Conservation (phyloP, 2,113 vertebrate genomes). For the Neolamprologus falcicula region DNA sequence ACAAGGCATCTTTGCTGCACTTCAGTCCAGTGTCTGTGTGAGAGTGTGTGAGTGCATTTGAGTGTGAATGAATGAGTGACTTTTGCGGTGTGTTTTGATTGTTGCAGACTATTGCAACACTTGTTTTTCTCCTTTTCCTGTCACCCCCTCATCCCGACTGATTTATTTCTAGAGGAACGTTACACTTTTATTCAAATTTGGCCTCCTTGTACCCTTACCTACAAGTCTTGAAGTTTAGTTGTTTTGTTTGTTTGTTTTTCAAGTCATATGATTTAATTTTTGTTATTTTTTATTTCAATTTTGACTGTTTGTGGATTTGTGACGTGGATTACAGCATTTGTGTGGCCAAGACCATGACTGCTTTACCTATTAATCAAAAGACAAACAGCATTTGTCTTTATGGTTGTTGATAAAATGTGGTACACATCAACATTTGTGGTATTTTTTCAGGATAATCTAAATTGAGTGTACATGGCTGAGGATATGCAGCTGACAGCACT, state of each 20-base stretch:
- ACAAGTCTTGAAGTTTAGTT: neutral
- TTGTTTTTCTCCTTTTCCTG: neutral
- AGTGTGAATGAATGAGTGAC: neutral
- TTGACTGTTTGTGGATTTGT: neutral
- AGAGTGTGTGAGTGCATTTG: neutral
- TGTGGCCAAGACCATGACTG: neutral
- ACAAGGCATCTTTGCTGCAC: conserved; percentile 32
- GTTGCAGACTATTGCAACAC: neutral
- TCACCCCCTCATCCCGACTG: neutral
- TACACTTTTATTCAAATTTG: neutral
- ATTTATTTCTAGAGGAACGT: neutral
- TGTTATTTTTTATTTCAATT: neutral
- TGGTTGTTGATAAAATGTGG: neutral
- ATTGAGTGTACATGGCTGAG: neutral
- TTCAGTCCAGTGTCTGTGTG: conserved; percentile 8
- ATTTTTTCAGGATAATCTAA: neutral
- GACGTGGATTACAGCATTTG: neutral
- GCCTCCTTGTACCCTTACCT: neutral
- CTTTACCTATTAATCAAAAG: neutral
- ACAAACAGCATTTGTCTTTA: neutral
- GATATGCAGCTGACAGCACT: neutral
- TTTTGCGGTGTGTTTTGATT: neutral
- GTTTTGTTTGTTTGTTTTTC: neutral
- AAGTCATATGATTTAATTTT: neutral
- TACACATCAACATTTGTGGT: neutral